These are phyloP conservation scores for Chymomyza procnemis DNA, from an alignment of 2,888 invertebrate genomes.

Conservation along the genomic window DNA sequence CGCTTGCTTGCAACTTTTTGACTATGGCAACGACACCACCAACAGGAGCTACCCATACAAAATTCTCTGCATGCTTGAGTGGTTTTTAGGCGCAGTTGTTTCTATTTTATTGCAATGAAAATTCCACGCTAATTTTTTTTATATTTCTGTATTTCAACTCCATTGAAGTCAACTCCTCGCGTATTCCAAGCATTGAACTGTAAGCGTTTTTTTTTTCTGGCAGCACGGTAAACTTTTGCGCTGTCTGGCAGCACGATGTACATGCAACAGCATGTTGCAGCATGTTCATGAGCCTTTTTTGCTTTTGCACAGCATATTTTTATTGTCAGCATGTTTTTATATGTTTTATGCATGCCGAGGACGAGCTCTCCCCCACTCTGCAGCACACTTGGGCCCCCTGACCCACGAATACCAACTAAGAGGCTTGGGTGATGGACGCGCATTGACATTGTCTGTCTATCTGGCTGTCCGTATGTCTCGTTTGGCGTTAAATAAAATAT, in stretches of 20 bases:
- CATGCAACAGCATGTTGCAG: constrained; percentile 71
- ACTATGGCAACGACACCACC: constrained; percentile 39
- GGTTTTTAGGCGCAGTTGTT: constrained; percentile 70
- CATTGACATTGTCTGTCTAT: constrained; percentile 56
- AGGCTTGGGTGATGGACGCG: constrained; percentile 59
- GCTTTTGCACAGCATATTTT: constrained; percentile 55
- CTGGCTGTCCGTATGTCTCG: constrained; percentile 26
- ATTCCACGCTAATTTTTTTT: constrained; percentile 40
- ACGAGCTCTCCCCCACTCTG: neutral
- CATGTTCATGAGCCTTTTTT: constrained; percentile 55
- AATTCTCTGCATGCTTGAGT: constrained; percentile 67
- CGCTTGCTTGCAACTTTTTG: constrained; percentile 49
- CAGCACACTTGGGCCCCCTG: neutral
- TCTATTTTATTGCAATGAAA: constrained; percentile 60
- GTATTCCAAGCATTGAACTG: constrained; percentile 53
- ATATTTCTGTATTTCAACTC: constrained; percentile 59
- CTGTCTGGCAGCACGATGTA: constrained; percentile 20
- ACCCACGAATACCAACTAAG: constrained; percentile 11
- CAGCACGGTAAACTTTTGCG: neutral
- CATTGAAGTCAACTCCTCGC: constrained; percentile 45
- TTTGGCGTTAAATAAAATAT: constrained; percentile 74
- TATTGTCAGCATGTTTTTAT: constrained; percentile 68
- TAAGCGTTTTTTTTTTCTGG: constrained; percentile 30
- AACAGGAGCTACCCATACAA: neutral
- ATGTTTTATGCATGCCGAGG: constrained; percentile 53